Evolutionary conservation across 2,888 invertebrate species (phyloP).

Genomic region (Merodon equestris): DNA sequence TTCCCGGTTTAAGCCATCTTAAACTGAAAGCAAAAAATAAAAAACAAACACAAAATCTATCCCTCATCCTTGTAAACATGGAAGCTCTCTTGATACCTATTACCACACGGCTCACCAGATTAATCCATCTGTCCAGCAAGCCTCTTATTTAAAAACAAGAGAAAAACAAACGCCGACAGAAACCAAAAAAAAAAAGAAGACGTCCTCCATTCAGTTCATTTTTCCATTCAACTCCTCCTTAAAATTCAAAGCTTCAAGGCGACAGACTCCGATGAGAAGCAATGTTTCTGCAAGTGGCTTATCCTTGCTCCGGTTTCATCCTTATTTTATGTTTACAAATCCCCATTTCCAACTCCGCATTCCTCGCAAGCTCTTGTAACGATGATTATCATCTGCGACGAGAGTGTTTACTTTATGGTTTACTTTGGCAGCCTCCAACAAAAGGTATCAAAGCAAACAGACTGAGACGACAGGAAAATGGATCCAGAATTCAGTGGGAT

Average conservation of each 20-base stretch:
- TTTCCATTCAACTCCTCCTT: constrained; percentile 15
- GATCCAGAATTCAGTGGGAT: background rate
- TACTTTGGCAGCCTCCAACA: constrained; percentile 48
- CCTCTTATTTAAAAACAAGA: background rate
- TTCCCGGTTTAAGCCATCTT: constrained; percentile 46
- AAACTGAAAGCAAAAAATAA: constrained; percentile 24
- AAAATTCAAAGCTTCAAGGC: constrained; percentile 47
- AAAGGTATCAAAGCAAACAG: constrained; percentile 56
- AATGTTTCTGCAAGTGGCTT: constrained; percentile 45
- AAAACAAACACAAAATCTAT: constrained; percentile 16
- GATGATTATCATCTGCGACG: constrained; percentile 56
- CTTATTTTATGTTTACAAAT: constrained; percentile 2
- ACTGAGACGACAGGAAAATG: constrained; percentile 11
- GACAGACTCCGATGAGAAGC: constrained; percentile 22
- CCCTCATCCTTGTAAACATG: constrained; percentile 24
- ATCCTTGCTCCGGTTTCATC: constrained; percentile 33
- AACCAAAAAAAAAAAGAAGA: constrained; percentile 17
- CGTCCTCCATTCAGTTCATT: constrained; percentile 9
- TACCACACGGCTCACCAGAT: constrained; percentile 55
- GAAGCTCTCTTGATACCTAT: constrained; percentile 59
- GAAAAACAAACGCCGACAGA: too few species aligned
- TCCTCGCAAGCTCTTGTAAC: constrained; percentile 26
- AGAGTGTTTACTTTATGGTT: constrained; percentile 63
- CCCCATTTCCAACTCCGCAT: constrained; percentile 39
- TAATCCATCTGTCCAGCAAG: constrained; percentile 40